These are phyloP conservation scores for Drosophila testacea DNA, from an alignment of 2,888 invertebrate species.

Conservation along the genomic window DNA sequence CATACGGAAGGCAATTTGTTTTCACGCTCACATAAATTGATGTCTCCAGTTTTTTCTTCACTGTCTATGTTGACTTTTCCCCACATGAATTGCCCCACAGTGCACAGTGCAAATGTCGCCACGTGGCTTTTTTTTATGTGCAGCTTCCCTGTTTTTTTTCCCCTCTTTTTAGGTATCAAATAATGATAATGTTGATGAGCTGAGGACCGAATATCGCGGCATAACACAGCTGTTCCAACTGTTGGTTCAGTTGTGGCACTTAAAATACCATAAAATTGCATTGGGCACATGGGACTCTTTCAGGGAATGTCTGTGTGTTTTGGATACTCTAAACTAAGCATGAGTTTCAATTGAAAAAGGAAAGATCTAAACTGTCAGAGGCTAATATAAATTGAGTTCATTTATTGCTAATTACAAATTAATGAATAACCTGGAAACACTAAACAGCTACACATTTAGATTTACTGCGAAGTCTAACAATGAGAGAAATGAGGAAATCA, in stretches of 20 bases:
- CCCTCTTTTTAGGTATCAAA: constrained; percentile 29
- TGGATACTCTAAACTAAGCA: constrained; percentile 35
- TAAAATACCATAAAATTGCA: constrained; percentile 74
- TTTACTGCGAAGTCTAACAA: neutral
- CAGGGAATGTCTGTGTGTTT: neutral
- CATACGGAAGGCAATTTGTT: constrained; percentile 73
- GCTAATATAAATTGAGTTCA: constrained; percentile 44
- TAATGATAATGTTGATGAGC: constrained; percentile 60
- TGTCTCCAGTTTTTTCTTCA: constrained; percentile 32
- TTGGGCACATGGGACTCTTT: constrained; percentile 61
- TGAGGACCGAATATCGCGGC: constrained; percentile 26
- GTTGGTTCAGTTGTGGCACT: constrained; percentile 50
- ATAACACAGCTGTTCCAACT: constrained; percentile 44
- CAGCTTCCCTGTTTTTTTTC: constrained; percentile 10
- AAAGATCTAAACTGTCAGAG: neutral
- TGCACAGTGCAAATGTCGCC: constrained; percentile 59
- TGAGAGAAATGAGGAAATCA: neutral
- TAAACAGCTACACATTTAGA: neutral
- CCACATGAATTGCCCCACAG: constrained; percentile 34
- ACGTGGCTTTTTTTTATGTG: constrained; percentile 25
- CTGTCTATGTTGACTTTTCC: constrained; percentile 44
- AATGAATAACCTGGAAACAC: constrained; percentile 36
- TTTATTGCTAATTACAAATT: constrained; percentile 59
- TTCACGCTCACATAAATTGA: constrained; percentile 72
- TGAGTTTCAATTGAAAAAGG: constrained; percentile 1